phyloP scores from a whole-genome alignment of 2,797 vertebrate genomes.

The Neosilurus mollespiculum region DNA sequence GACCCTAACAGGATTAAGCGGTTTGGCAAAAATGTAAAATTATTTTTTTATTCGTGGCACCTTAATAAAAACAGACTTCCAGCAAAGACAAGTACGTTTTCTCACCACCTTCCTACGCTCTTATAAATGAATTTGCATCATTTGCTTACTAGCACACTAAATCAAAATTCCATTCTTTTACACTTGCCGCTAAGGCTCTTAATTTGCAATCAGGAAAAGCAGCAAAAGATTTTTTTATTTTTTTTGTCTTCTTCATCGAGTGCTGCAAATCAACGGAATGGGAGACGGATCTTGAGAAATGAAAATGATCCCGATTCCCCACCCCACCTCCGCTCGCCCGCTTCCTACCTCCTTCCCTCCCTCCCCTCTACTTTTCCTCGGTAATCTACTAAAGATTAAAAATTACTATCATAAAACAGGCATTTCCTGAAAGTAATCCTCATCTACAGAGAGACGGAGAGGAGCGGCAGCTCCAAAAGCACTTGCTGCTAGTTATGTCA shows the following conservation, averaged over 20 bases:
- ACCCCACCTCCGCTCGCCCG: background rate
- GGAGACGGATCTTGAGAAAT: conserved; percentile 84
- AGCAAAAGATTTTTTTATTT: conserved; percentile 77
- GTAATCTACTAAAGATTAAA: conserved; percentile 99
- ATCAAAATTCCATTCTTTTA: conserved; percentile 59
- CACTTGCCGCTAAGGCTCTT: conserved; percentile 67
- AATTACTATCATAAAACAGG: conserved; percentile 97
- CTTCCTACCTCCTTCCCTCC: conserved; percentile 44
- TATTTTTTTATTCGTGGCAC: no score
- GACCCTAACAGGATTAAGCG: no score
- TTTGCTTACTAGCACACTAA: conserved; percentile 57
- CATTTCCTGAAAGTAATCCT: conserved; percentile 97
- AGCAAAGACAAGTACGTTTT: conserved; percentile 25
- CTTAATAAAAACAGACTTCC: conserved; percentile 27
- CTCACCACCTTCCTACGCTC: conserved; percentile 34
- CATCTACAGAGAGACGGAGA: conserved; percentile 56
- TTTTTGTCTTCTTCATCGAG: conserved; percentile 72
- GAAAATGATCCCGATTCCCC: conserved; percentile 81
- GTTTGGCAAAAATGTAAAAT: no score
- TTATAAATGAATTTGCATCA: conserved; percentile 61
- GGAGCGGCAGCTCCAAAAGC: conserved; percentile 78
- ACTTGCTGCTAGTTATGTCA: conserved; percentile 96
- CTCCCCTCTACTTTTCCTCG: conserved; percentile 87
- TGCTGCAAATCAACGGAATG: conserved; percentile 83
- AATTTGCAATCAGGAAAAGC: conserved; percentile 81